These are phyloP conservation scores for Anarhynchus alexandrinus DNA, from an alignment of 2,113 vertebrate species.

Conservation along the genomic window DNA sequence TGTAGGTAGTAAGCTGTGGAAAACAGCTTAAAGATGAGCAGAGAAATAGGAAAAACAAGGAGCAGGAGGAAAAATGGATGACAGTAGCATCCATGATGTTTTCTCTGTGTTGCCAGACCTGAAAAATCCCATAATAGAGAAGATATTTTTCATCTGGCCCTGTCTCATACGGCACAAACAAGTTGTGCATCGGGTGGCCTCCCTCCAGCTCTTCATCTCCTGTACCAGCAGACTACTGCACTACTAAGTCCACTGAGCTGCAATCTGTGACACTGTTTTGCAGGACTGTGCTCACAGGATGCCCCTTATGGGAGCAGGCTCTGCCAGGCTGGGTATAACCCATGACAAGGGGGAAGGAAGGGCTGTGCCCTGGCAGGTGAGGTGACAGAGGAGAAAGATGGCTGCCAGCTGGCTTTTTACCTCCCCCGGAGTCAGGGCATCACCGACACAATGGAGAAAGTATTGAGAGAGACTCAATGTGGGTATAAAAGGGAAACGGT, in stretches of 20 bases:
- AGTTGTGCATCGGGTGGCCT: neutral
- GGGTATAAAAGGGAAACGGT: neutral
- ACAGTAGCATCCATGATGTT: neutral
- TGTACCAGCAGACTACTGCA: neutral
- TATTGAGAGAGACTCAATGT: neutral
- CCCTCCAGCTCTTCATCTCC: neutral
- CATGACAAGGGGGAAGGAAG: rapidly evolving
- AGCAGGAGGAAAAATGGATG: neutral
- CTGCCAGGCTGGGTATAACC: neutral
- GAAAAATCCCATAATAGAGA: neutral
- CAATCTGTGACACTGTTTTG: neutral
- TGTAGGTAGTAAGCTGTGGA: neutral
- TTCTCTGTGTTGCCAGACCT: neutral
- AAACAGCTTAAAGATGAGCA: neutral
- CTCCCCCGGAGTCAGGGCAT: neutral
- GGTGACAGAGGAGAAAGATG: neutral
- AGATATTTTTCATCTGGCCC: neutral
- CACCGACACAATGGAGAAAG: neutral
- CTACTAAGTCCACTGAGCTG: neutral
- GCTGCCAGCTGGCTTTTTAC: neutral
- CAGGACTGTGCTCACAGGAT: neutral
- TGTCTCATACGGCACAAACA: neutral
- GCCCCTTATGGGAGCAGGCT: neutral
- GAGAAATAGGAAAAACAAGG: neutral
- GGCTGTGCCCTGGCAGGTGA: neutral